Conservation (phyloP, 2,113 vertebrate species). For the Sceloporus undulatus region DNA sequence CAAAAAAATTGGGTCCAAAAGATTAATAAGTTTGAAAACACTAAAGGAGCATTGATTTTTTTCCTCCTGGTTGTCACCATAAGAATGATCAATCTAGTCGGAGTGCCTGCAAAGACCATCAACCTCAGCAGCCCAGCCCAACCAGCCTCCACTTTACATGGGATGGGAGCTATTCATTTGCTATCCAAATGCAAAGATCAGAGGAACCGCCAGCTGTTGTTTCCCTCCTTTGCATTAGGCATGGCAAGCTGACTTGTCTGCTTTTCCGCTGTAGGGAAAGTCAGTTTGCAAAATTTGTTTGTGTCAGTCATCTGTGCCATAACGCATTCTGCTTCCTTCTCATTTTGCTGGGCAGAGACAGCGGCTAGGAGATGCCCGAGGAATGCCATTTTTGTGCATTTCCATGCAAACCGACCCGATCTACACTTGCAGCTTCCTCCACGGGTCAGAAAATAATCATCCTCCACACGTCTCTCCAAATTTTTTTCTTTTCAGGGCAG, state of each 20-base stretch:
- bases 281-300: neutral
- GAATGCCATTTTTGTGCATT: neutral
- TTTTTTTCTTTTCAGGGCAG: neutral
- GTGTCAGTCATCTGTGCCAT: neutral
- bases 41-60: neutral
- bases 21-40: neutral
- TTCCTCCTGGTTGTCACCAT: neutral
- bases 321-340: neutral
- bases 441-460: neutral
- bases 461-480: neutral
- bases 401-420: neutral
- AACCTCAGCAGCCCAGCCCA: neutral
- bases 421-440: neutral
- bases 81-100: neutral
- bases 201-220: neutral
- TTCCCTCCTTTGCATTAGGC: slow-evolving; percentile 50
- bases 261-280: neutral
- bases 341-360: neutral
- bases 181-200: slow-evolving; percentile 47
- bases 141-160: neutral
- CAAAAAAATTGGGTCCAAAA: too few species aligned
- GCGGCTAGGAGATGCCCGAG: neutral
- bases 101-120: neutral
- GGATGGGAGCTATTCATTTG: slow-evolving; percentile 43
- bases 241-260: slow-evolving; percentile 30